Conservation (phyloP, 2,113 vertebrate species). For the Nesogale talazaci region DNA sequence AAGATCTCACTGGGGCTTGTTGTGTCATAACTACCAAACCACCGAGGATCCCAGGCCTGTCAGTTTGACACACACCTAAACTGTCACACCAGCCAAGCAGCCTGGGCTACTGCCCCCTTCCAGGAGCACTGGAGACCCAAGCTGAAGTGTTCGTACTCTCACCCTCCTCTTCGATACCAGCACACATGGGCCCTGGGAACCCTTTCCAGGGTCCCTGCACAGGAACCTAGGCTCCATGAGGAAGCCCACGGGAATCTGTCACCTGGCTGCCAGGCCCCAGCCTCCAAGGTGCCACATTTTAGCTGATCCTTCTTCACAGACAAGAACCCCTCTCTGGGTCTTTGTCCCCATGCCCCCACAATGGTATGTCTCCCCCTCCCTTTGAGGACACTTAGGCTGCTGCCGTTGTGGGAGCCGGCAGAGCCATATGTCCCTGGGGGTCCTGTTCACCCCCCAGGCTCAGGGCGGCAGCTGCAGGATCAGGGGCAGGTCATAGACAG, state of each 20-base stretch:
- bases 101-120: not conserved
- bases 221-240: not conserved
- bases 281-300: not conserved
- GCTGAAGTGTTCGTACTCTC: not conserved
- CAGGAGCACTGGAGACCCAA: not conserved
- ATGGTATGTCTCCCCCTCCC: fast-evolving
- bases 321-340: not conserved
- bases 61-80: no score
- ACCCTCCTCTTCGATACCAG: not conserved
- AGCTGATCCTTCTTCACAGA: not conserved
- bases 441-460: not conserved
- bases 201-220: not conserved
- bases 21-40: no score
- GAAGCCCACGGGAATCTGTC: not conserved
- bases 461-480: not conserved
- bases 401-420: not conserved
- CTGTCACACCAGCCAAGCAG: not conserved
- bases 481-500: not conserved
- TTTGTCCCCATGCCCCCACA: not conserved
- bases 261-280: not conserved
- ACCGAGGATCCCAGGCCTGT: no score
- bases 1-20: no score
- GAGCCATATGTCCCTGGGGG: fast-evolving
- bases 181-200: not conserved
- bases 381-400: not conserved